A percentile compares a stretch with the other conserved stretches of the same genome.
Conservation (phyloP, 2,113 vertebrate species). For the Upupa epops region DNA sequence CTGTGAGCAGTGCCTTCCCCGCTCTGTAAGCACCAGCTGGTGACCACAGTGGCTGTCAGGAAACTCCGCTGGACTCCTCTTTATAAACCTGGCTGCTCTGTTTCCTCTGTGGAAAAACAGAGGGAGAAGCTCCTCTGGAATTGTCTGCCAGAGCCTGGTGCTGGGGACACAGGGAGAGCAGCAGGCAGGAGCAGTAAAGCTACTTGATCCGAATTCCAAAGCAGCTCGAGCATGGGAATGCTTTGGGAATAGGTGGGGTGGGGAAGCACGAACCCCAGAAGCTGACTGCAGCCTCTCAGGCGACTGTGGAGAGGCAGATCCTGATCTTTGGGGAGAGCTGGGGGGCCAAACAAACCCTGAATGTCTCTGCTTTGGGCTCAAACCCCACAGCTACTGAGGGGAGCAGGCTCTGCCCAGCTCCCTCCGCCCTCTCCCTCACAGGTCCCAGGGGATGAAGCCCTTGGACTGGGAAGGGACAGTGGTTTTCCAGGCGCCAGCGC, state of each 20-base stretch:
- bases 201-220: neutral
- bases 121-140: neutral
- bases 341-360: no score
- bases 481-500: neutral
- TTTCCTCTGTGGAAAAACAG: neutral
- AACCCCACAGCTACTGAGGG: no score
- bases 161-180: neutral
- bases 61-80: neutral
- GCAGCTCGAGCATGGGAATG: neutral
- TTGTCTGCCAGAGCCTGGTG: neutral
- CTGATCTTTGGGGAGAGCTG: no score
- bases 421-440: neutral
- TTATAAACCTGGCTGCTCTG: neutral
- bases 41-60: neutral
- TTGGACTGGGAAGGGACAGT: neutral
- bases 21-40: neutral
- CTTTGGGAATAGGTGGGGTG: neutral
- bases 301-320: no score
- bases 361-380: no score
- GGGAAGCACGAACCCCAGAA: neutral
- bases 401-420: neutral
- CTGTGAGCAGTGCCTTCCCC: neutral
- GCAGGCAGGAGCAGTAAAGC: neutral
- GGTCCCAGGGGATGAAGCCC: neutral
- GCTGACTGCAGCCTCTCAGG: neutral